Evolutionary conservation across 2,888 invertebrate species (phyloP).

Genomic region (Philereme vetulata): DNA sequence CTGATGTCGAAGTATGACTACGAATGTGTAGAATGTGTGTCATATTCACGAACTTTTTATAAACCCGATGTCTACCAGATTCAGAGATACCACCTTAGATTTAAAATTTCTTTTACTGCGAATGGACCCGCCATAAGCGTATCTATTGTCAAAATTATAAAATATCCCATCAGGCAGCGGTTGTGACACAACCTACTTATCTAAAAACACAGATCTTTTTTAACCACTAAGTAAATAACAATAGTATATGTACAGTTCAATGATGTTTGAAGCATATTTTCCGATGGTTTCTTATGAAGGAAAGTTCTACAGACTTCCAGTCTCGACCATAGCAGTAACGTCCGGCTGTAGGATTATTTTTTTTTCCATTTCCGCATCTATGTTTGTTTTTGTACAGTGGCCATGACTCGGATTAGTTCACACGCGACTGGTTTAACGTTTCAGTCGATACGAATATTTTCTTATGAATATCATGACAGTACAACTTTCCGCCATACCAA

Average conservation of each 20-base stretch:
- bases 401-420: no score
- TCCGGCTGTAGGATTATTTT: no score
- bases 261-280: constrained; percentile 39
- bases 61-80: constrained; percentile 15
- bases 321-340: background rate
- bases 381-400: no score
- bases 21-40: background rate
- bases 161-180: constrained; percentile 45
- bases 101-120: constrained; percentile 34
- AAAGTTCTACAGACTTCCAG: constrained; percentile 15
- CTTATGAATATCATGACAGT: background rate
- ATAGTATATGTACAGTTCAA: constrained; percentile 71
- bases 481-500: constrained; percentile 12
- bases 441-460: no score
- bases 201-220: constrained; percentile 70
- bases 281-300: constrained; percentile 13
- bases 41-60: background rate
- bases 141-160: constrained; percentile 62
- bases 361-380: no score
- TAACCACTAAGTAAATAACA: constrained; percentile 65
- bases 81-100: constrained; percentile 24
- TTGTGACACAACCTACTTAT: constrained; percentile 58
- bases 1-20: constrained; percentile 1
- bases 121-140: constrained; percentile 58
- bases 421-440: no score